Base-by-base conservation (phyloP, 2,888 invertebrate genomes). In the Drosophila rubida region DNA sequence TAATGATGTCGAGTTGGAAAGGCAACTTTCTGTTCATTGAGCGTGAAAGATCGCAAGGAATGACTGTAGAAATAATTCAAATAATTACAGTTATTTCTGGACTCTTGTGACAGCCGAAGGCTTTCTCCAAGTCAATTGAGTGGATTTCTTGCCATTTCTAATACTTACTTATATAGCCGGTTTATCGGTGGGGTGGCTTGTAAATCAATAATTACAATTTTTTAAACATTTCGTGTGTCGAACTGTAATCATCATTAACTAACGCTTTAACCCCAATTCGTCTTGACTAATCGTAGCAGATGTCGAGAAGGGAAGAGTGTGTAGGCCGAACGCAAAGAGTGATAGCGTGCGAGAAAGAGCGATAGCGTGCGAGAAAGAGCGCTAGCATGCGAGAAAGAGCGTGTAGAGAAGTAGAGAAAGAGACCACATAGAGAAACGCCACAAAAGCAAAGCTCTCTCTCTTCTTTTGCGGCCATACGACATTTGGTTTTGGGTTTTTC, bases 211-310 rank as follows among this genome's bases (percentile, higher is more conserved):
- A 44, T 44, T 44, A 23, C 19, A 44, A 32, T 32, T 44, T 22
- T 13, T 32, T 11, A 11, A 27, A 27, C 8, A 45, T 66, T 44
- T 68, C 59, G 48, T 53, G 61, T 69, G 35, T n/a, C 16, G 25
- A 44, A 32, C 30, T 41, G 41, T 19, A 53, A 53, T 42, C 45
- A 45, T 19, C 48, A 53, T 30, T 49, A 7, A 25, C 4, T n/a
- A 25, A 39, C 32, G 19, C 22, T 69, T 32, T 62, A 69, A 62
- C 55, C 54, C 30, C 14, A 46, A 69, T 50, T 51, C 19, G 35
- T 14, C 25, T 7, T 5, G 22, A 11, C 30, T 23, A 58, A 42
- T 42, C 37, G 9, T 3, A 37, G 9, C 8, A 37, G 9, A 44
- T 42, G 22, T 22, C 25, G 13, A 23, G 25, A 37, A n/a, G n/a